phyloP scores from a whole-genome alignment of 2,113 vertebrate genomes.

The Hemibagrus wyckioides region DNA sequence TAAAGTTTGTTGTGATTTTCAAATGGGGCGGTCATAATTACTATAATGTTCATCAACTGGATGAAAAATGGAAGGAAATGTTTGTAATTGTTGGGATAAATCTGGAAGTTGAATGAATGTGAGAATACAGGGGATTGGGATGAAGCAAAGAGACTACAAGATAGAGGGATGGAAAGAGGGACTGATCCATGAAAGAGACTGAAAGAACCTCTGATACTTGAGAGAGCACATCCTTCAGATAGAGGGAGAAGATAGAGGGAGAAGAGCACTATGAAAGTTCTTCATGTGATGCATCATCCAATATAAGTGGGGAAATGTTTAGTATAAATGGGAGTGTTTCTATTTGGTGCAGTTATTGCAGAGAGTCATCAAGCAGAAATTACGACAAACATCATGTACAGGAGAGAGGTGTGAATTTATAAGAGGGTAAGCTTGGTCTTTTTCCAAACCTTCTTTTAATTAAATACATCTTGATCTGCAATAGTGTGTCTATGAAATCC shows the following conservation, averaged over 20 bases:
- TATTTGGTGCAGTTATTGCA: neutral
- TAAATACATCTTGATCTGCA: neutral
- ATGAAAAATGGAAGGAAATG: neutral
- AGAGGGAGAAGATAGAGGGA: neutral
- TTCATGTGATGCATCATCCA: too few species aligned
- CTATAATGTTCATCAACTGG: neutral
- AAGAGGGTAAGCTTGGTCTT: neutral
- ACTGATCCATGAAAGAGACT: neutral
- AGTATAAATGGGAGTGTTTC: neutral
- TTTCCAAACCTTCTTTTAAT: neutral
- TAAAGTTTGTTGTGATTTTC: neutral
- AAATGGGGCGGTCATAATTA: neutral
- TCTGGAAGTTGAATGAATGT: neutral
- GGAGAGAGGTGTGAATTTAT: neutral
- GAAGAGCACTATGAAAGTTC: too few species aligned
- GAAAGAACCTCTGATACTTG: neutral
- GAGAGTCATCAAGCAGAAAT: neutral
- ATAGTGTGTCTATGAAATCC: neutral
- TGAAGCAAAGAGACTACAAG: neutral
- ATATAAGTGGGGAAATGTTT: too few species aligned
- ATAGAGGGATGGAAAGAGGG: neutral
- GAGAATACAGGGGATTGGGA: neutral
- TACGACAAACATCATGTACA: neutral
- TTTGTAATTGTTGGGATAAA: neutral
- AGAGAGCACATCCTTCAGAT: too few species aligned